These are phyloP conservation scores for Microchrysa polita DNA, from an alignment of 2,888 invertebrate genomes.

Conservation along the genomic window DNA sequence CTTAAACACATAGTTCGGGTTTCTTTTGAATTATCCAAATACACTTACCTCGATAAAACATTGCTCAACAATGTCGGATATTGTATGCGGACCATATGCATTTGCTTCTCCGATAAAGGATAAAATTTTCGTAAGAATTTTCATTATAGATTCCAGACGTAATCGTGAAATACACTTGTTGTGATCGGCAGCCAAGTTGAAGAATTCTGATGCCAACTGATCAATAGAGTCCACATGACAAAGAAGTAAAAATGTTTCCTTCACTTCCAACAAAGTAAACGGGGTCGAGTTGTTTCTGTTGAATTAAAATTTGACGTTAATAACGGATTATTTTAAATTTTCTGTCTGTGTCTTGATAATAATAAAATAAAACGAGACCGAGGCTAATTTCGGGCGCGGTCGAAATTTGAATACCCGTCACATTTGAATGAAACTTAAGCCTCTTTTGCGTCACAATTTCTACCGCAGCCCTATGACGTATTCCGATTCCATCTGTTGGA, in stretches of 20 bases:
- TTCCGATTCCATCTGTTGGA: too few species aligned
- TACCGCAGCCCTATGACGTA: too few species aligned
- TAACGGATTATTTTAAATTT: background rate
- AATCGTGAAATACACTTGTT: constrained; percentile 59
- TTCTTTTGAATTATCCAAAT: too few species aligned
- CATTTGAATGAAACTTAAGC: too few species aligned
- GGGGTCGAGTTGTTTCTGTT: constrained; percentile 59
- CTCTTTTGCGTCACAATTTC: too few species aligned
- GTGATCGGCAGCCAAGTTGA: constrained; percentile 56
- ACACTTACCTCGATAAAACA: constrained; percentile 57
- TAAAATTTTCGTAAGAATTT: constrained; percentile 59
- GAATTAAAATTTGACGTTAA: constrained; percentile 29
- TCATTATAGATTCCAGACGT: constrained; percentile 59
- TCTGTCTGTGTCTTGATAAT: too few species aligned
- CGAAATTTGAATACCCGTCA: too few species aligned
- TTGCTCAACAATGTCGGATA: constrained; percentile 57
- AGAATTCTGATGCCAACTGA: constrained; percentile 58
- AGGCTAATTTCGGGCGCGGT: too few species aligned
- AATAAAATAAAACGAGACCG: too few species aligned
- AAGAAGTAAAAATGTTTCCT: constrained; percentile 60
- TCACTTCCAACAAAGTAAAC: constrained; percentile 61
- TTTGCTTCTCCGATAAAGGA: constrained; percentile 60
- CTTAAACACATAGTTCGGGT: too few species aligned
- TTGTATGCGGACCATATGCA: constrained; percentile 59
- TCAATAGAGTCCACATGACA: constrained; percentile 59